These are phyloP conservation scores for Cotesia congregata DNA, from an alignment of 2,888 invertebrate species.

Conservation along the genomic window DNA sequence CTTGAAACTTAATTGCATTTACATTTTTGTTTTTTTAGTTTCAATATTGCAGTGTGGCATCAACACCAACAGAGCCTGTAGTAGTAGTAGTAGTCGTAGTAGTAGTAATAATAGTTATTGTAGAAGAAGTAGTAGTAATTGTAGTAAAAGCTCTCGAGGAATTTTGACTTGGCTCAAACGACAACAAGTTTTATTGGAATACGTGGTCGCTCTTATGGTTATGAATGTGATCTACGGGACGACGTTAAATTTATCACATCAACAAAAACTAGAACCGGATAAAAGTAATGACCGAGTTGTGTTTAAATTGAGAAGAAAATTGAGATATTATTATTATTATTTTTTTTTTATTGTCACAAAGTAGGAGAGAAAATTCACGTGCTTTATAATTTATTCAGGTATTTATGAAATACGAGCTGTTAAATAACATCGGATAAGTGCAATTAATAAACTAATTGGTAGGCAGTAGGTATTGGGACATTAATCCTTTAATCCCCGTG, in stretches of 20 bases:
- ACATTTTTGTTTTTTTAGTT: conserved; percentile 49
- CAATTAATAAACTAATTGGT: conserved; percentile 44
- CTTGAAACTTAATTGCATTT: conserved; percentile 55
- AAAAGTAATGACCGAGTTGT: neutral
- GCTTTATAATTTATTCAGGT: neutral
- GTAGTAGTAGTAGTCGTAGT: neutral
- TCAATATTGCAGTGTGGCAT: conserved; percentile 6
- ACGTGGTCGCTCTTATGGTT: neutral
- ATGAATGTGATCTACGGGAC: neutral
- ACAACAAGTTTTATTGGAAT: neutral
- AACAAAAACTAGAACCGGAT: neutral
- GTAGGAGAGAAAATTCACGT: neutral
- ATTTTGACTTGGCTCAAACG: neutral
- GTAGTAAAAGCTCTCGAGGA: neutral
- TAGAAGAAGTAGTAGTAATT: neutral
- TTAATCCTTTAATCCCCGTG: conserved; percentile 43
- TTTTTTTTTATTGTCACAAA: too few relatives aligned
- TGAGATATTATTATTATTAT: neutral
- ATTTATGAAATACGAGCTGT: conserved; percentile 3
- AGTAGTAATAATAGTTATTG: too few relatives aligned
- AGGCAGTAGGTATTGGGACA: conserved; percentile 35
- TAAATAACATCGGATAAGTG: conserved; percentile 20
- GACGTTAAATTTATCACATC: neutral
- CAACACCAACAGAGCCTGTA: neutral
- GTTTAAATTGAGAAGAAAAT: neutral